Conservation (phyloP, 1,140 invertebrate species). For the Trypoxylus dichotomus region DNA sequence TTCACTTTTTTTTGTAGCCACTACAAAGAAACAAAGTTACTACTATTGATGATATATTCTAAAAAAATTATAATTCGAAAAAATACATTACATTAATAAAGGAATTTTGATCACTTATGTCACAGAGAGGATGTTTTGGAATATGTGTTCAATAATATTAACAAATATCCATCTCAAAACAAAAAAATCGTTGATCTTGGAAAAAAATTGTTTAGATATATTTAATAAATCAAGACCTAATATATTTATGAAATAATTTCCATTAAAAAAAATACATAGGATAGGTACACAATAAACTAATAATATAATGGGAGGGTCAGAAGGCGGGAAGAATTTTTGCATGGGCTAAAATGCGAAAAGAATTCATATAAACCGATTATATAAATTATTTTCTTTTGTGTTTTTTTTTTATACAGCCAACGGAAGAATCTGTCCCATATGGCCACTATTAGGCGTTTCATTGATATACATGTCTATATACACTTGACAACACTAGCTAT, state of each 20-base stretch:
- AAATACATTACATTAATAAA: conserved; percentile 13
- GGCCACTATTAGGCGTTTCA: conserved; percentile 31
- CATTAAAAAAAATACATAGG: conserved; percentile 12
- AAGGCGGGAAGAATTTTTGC: conserved; percentile 11
- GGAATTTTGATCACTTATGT: neutral
- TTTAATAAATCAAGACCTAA: conserved; percentile 8
- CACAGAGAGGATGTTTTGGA: neutral
- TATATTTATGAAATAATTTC: neutral
- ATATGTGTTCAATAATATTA: neutral
- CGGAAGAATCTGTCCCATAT: conserved; percentile 31
- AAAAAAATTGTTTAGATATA: conserved; percentile 10
- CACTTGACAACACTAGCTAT: conserved; percentile 50
- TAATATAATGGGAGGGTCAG: neutral
- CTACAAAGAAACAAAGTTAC: neutral
- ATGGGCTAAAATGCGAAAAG: conserved; percentile 26
- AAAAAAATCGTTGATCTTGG: neutral
- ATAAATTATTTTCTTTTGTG: conserved; percentile 21
- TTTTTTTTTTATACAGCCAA: conserved; percentile 25
- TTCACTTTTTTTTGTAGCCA: too few species aligned
- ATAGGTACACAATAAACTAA: conserved; percentile 20
- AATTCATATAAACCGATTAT: conserved; percentile 24
- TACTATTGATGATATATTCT: conserved; percentile 7
- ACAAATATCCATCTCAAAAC: neutral
- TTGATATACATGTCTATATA: conserved; percentile 33
- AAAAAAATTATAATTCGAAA: conserved; percentile 24